Conservation (phyloP, 2,888 invertebrate species). For the Ganaspis brasiliensis region DNA sequence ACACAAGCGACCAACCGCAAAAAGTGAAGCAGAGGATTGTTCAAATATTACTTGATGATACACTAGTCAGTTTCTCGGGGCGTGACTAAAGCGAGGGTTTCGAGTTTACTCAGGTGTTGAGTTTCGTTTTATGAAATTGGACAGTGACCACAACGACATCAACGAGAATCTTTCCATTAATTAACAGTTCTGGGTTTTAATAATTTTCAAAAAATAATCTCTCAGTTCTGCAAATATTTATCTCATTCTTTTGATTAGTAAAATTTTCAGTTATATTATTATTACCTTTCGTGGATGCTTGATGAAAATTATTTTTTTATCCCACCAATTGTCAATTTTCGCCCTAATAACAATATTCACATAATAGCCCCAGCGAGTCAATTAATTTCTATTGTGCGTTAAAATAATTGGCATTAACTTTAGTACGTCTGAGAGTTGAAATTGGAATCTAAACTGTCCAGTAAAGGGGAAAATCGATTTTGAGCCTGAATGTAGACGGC, state of each 20-base stretch:
- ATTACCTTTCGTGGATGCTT: too few species aligned
- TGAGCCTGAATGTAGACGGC: background rate
- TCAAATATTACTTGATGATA: slow-evolving; percentile 41
- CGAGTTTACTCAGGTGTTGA: slow-evolving; percentile 42
- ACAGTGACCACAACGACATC: background rate
- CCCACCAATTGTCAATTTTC: too few species aligned
- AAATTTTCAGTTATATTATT: too few species aligned
- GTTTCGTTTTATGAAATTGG: slow-evolving; percentile 35
- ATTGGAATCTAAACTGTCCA: slow-evolving; percentile 1
- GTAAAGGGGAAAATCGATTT: slow-evolving; percentile 15
- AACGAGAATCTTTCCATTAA: slow-evolving; percentile 23
- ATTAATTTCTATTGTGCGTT: background rate
- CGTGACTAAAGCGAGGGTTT: slow-evolving; percentile 39
- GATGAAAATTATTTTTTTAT: too few species aligned
- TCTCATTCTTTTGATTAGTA: background rate
- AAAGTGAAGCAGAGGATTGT: slow-evolving; percentile 36
- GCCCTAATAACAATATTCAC: too few species aligned
- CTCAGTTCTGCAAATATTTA: background rate
- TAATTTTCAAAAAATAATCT: background rate
- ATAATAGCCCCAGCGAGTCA: too few species aligned
- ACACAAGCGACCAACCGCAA: slow-evolving; percentile 28
- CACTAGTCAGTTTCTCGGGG: slow-evolving; percentile 37
- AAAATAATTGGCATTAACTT: background rate
- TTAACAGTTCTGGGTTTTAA: background rate
- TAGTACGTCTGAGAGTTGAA: background rate